Evolutionary conservation across 2,888 invertebrate species (phyloP), one percentile per base, ranked within the genome.

Genomic region (Creontiades dilutus): DNA sequence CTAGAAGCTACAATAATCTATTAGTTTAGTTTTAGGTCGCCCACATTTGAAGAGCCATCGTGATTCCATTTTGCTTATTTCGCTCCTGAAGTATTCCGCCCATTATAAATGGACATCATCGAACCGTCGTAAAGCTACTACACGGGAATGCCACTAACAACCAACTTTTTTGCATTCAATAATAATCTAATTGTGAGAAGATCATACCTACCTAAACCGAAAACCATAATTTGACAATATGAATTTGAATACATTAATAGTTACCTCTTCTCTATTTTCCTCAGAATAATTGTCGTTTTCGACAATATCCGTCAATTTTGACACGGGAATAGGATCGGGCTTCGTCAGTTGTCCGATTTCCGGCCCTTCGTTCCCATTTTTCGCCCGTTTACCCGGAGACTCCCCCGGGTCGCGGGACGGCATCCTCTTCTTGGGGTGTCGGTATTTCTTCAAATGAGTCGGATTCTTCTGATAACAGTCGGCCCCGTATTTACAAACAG

Each of bases 391-490:
- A 23, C 37, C 78, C 27, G 48, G 48, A 16, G 55, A n/a, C 13
- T 88, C 75, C 37, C 55, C 82, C 16, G 27, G 28, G 12, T 90
- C 89, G 9, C 86, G 57, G 28, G 48, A 27, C 23, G 81, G 19
- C 61, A 16, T 19, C 92, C 93, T 93, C 93, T 94, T 94, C 82
- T 90, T 90, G 14, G 96, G 97, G 93, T 98, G 97, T 93, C 96
- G 97, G 92, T 95, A 98, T 92, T 95, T 96, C 90, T 94, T 94
- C 89, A 94, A 94, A 94, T 98, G 98, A 0, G 94, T 94, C 0
- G 96, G 94, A 94, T 97, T 98, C 92, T 95, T 96, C 92, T 97
- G 97, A 93, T 97, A 98, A 93, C 98, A 98, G 92, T 96, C 95
- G 7, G 93, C 93, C 86, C 97, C 97, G 93, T 97, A 98, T 93